A percentile compares a stretch with the other conserved stretches of the same genome.
phyloP scores from a whole-genome alignment of 2,888 invertebrate species.

The Rhamnusium bicolor region DNA sequence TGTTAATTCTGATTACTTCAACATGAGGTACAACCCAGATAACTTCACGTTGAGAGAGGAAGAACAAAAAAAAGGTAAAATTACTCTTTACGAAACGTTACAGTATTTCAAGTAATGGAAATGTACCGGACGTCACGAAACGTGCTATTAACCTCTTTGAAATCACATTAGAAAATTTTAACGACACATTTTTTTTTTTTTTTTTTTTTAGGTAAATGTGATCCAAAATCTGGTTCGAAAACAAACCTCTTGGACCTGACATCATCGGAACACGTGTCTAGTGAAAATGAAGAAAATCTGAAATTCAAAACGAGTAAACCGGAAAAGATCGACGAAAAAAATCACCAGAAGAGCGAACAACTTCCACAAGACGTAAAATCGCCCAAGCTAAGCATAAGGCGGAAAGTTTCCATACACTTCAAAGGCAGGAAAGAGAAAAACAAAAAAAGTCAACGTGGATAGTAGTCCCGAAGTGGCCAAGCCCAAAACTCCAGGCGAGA shows the following conservation, averaged over 20 bases:
- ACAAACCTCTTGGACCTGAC: conserved; percentile 66
- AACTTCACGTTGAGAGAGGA: conserved; percentile 51
- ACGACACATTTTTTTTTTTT: no score
- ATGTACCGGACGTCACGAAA: no score
- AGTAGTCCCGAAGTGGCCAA: conserved; percentile 46
- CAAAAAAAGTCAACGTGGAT: conserved; percentile 46
- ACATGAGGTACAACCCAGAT: conserved; percentile 64
- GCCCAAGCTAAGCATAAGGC: conserved; percentile 66
- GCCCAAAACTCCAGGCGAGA: conserved; percentile 51
- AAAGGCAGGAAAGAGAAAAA: conserved; percentile 67
- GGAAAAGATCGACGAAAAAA: conserved; percentile 45
- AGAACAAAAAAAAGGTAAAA: conserved; percentile 55
- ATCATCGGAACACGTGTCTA: conserved; percentile 57
- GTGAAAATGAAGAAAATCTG: conserved; percentile 67
- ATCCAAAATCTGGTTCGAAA: conserved; percentile 47
- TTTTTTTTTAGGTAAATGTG: conserved; percentile 37
- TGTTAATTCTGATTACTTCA: conserved; percentile 62
- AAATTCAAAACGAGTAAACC: conserved; percentile 58
- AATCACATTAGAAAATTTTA: no score
- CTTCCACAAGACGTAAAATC: conserved; percentile 51
- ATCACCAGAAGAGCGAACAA: conserved; percentile 46
- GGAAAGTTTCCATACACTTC: conserved; percentile 71
- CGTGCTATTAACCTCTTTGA: no score
- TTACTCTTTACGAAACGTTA: no score
- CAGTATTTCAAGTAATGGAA: no score